phyloP scores from a whole-genome alignment of 2,888 invertebrate genomes.

The Anoplius nigerrimus region DNA sequence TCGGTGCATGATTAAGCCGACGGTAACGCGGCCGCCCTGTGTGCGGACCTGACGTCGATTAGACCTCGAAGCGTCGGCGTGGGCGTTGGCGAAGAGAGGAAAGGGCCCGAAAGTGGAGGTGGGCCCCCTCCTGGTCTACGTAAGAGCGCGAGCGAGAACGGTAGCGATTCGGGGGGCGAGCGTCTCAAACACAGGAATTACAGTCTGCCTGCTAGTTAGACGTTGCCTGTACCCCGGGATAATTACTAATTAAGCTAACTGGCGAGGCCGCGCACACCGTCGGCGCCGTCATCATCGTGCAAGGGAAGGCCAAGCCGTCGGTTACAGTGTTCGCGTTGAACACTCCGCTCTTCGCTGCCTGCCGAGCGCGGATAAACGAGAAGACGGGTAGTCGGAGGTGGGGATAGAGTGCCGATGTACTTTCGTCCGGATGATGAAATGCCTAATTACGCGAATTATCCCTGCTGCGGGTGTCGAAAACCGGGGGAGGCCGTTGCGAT shows the following conservation, averaged over 20 bases:
- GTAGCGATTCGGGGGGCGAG: conserved; percentile 18
- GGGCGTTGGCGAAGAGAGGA: conserved; percentile 9
- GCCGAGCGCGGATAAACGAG: conserved; percentile 3
- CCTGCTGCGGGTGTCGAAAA: conserved; percentile 1
- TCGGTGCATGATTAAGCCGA: conserved; percentile 26
- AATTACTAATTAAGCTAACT: conserved; percentile 59
- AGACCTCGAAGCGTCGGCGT: conserved; percentile 33
- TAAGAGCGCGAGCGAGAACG: conserved; percentile 8
- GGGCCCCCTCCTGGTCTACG: too few species aligned
- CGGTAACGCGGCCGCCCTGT: conserved; percentile 24
- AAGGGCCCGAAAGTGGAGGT: not conserved
- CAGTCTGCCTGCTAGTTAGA: conserved; percentile 56
- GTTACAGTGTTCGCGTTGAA: not conserved
- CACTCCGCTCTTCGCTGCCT: too few species aligned
- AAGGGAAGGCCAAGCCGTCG: conserved; percentile 17
- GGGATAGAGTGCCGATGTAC: conserved; percentile 18
- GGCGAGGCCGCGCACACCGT: conserved; percentile 18
- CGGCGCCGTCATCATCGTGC: conserved; percentile 20
- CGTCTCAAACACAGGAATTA: conserved; percentile 50
- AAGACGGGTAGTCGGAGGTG: not conserved
- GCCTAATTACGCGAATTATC: conserved; percentile 40
- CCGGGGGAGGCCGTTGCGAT: not conserved
- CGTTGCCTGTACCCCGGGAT: conserved; percentile 39
- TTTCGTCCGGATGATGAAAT: conserved; percentile 27
- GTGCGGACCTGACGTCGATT: conserved; percentile 25